Conservation (phyloP, 1,140 invertebrate species). For the Amphibalanus amphitrite region DNA sequence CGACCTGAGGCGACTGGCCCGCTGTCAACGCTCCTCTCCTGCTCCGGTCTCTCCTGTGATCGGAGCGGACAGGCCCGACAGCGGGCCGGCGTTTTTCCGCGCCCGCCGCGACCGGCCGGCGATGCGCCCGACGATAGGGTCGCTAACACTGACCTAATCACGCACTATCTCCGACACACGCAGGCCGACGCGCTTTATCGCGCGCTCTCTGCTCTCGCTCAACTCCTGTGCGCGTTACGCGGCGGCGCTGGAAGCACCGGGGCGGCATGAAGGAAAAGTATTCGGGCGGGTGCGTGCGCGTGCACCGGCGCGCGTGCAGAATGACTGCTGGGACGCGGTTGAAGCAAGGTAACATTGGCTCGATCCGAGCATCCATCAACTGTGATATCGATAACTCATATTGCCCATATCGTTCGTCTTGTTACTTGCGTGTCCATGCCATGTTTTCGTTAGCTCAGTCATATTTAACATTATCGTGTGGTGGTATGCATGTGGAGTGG, state of each 20-base stretch:
- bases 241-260: neutral
- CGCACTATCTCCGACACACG: neutral
- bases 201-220: neutral
- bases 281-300: neutral
- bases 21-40: neutral
- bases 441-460: neutral
- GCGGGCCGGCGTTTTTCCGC: neutral
- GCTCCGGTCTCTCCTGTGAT: neutral
- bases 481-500: no score
- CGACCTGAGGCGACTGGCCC: no score
- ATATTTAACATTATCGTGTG: neutral
- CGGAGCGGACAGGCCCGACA: neutral
- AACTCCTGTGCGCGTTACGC: neutral
- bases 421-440: neutral
- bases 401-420: neutral
- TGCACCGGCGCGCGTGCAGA: no score
- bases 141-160: neutral
- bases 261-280: neutral
- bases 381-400: neutral
- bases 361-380: neutral
- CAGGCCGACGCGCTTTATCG: neutral
- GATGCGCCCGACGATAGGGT: neutral
- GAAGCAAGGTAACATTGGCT: neutral
- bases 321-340: neutral
- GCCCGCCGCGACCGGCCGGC: no score